Conservation (phyloP, 2,797 vertebrate genomes). For the Salarias fasciatus region DNA sequence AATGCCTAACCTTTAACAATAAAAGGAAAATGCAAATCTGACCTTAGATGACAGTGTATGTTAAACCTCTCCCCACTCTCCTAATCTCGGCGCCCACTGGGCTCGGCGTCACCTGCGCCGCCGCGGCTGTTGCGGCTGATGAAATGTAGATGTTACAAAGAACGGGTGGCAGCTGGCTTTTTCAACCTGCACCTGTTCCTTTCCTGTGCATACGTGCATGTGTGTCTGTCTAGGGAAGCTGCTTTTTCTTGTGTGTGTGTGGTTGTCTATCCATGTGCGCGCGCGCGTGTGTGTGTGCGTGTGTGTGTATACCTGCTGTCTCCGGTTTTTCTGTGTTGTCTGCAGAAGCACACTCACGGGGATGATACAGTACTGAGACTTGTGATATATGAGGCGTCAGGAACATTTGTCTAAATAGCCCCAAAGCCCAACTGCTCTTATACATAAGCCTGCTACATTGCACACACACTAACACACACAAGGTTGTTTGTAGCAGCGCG, state of each 20-base stretch:
- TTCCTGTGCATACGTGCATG: slow-evolving; percentile 27
- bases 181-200: slow-evolving; percentile 71
- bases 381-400: slow-evolving; percentile 67
- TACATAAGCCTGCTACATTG: slow-evolving; percentile 29
- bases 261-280: slow-evolving; percentile 15
- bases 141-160: slow-evolving; percentile 75
- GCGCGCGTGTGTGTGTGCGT: slow-evolving; percentile 3
- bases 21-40: slow-evolving; percentile 78
- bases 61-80: slow-evolving; percentile 66
- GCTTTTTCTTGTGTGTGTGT: slow-evolving; percentile 13
- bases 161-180: slow-evolving; percentile 64
- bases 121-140: slow-evolving; percentile 49
- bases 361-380: slow-evolving; percentile 59
- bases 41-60: slow-evolving; percentile 74
- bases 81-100: slow-evolving; percentile 71
- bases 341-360: slow-evolving; percentile 59
- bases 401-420: slow-evolving; percentile 67
- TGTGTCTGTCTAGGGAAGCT: slow-evolving; percentile 30
- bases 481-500: slow-evolving; percentile 12
- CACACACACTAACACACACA: too few relatives aligned
- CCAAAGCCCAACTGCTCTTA: slow-evolving; percentile 39
- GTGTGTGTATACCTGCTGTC: slow-evolving; percentile 45
- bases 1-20: slow-evolving; percentile 78
- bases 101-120: slow-evolving; percentile 61
- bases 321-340: slow-evolving; percentile 64